Base-by-base conservation (phyloP, 2,113 vertebrate genomes). In the Rhynchomys soricoides region DNA sequence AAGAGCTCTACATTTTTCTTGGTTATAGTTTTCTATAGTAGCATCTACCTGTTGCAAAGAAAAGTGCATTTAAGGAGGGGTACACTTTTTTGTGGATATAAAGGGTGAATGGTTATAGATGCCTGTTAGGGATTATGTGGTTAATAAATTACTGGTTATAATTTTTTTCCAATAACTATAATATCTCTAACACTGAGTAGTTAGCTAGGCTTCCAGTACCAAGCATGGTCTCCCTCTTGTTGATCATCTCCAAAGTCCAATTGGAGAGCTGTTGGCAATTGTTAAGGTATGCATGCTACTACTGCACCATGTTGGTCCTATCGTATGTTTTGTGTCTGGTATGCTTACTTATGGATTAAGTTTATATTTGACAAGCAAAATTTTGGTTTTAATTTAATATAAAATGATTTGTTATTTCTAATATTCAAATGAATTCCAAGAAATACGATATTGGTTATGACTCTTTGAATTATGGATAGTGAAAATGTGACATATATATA, bases 371-470 rank as follows among this genome's bases (percentile, higher is more conserved):
- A 1, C 71, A 40, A 59, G 59, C 8, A 68, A 75, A 40, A 24
- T 57, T 90, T 83, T 90, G 5, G 11, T 83, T 91, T 31, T 31
- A 1, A 64, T 73, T 82, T 93, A 91, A 93, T 86, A 2, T 5
- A 24, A 8, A 87, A 4, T 88, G 17, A 74, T 86, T 74, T 6
- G 55, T 92, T 90, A 11, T 71, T 40, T 21, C 31, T 89, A 40
- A 79, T 71, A 92, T 82, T 96, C 12, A 70, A 95, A 95, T 77
- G 75, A 90, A 90, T 81, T 87, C 17, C 13, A 90, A 85, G 2
- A 75, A 1, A 59, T 66, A 1, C 15, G 21, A 50, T 70, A 50
- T 94, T 82, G 92, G 66, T 75, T 75, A 73, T 66, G 66, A 70
- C 70, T 70, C 78, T 70, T 34, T 92, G 26, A 95, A 86, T 66